phyloP scores from a whole-genome alignment of 1,140 invertebrate genomes.

The Drosophila suzukii region DNA sequence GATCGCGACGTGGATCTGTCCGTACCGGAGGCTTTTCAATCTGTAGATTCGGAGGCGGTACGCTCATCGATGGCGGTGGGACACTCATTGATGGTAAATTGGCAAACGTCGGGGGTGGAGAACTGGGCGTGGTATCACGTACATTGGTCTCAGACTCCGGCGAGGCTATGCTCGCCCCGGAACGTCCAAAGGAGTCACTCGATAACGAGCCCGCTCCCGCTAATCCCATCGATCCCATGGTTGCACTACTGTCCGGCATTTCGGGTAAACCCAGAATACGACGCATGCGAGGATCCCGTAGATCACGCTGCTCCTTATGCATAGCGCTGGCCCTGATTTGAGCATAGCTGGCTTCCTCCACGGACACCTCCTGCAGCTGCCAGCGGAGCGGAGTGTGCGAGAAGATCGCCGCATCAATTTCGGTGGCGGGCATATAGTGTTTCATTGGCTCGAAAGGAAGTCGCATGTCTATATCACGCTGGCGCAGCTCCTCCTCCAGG shows the following conservation, averaged over 20 bases:
- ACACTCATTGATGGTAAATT: constrained; percentile 50
- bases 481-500: background rate
- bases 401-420: constrained; percentile 92
- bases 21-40: constrained; percentile 14
- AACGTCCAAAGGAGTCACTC: constrained; percentile 4
- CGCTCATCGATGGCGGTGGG: constrained; percentile 35
- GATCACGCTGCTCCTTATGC: constrained; percentile 87
- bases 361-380: constrained; percentile 87
- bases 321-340: constrained; percentile 87
- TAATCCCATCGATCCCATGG: background rate
- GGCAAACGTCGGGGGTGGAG: constrained; percentile 43
- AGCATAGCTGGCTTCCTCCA: constrained; percentile 90
- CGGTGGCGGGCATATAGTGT: constrained; percentile 91
- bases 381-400: constrained; percentile 90
- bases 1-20: constrained; percentile 63
- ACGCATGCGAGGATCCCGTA: constrained; percentile 89
- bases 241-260: constrained; percentile 3
- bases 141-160: constrained; percentile 34
- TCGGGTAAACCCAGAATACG: constrained; percentile 88
- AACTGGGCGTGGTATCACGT: constrained; percentile 50
- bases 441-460: constrained; percentile 91
- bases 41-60: constrained; percentile 18
- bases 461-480: constrained; percentile 89
- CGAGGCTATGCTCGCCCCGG: constrained; percentile 48
- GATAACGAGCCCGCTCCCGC: background rate